Conservation (phyloP, 2,888 invertebrate genomes). For the Tholera decimalis region DNA sequence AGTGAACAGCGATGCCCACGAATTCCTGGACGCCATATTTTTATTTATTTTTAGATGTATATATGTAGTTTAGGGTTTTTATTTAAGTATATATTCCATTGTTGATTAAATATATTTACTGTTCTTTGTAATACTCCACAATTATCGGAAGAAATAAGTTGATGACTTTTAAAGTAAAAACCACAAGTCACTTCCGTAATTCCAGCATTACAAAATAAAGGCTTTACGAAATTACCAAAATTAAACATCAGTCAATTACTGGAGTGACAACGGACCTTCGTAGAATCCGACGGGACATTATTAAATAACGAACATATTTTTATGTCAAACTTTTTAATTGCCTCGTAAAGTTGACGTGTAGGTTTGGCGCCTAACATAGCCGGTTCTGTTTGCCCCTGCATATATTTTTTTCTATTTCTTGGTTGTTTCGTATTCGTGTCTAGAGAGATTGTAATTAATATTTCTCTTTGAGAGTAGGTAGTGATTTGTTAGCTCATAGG, state of each 20-base stretch:
- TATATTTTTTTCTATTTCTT: background rate
- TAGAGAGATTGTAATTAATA: background rate
- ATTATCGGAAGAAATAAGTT: background rate
- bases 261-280: background rate
- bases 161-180: conserved; percentile 4
- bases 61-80: too few relatives aligned
- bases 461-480: background rate
- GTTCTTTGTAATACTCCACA: background rate
- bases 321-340: conserved; percentile 51
- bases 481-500: background rate
- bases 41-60: too few relatives aligned
- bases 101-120: too few relatives aligned
- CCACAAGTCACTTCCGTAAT: background rate
- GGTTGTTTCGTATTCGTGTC: background rate
- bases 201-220: background rate
- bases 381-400: background rate
- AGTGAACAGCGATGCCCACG: too few relatives aligned
- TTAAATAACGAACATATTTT: conserved; percentile 6
- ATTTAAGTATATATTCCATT: too few relatives aligned
- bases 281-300: background rate
- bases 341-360: conserved; percentile 10
- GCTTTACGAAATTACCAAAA: conserved; percentile 1
- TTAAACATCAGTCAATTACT: conserved; percentile 5
- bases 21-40: too few relatives aligned
- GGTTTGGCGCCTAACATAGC: background rate